phyloP scores from a whole-genome alignment of 1,140 invertebrate genomes.

The Metopolophium dirhodum region DNA sequence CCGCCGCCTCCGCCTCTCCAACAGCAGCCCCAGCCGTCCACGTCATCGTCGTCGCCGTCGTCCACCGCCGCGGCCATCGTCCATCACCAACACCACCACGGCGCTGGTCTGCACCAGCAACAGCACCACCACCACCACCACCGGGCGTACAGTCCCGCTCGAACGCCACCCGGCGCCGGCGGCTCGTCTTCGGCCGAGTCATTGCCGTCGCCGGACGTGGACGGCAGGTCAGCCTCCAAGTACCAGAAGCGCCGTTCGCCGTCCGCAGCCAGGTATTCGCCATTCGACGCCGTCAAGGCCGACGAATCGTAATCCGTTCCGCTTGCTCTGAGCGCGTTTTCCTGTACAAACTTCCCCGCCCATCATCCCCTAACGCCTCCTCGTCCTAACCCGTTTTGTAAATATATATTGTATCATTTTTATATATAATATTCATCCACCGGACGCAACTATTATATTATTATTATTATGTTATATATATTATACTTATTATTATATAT shows the following conservation, averaged over 20 bases:
- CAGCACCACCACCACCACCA: neutral
- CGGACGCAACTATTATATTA: neutral
- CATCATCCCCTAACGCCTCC: neutral
- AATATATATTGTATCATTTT: neutral
- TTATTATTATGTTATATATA: neutral
- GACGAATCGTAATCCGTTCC: neutral
- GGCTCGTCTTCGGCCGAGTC: constrained; percentile 46
- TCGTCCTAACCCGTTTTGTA: neutral
- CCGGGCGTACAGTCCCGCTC: constrained; percentile 26
- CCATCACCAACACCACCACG: neutral
- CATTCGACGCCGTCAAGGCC: neutral
- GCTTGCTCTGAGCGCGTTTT: neutral
- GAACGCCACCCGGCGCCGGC: neutral
- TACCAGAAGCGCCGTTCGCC: constrained; percentile 9
- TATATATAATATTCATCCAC: neutral
- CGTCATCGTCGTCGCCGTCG: neutral
- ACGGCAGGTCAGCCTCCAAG: constrained; percentile 37
- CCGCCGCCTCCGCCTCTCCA: neutral
- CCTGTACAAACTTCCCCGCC: neutral
- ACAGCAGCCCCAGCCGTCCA: neutral
- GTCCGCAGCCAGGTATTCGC: neutral
- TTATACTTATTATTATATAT: neutral
- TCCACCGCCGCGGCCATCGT: neutral
- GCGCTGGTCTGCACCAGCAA: neutral
- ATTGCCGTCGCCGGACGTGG: constrained; percentile 44